These are phyloP conservation scores for Maylandia zebra DNA, from an alignment of 2,113 vertebrate species.

Conservation along the genomic window DNA sequence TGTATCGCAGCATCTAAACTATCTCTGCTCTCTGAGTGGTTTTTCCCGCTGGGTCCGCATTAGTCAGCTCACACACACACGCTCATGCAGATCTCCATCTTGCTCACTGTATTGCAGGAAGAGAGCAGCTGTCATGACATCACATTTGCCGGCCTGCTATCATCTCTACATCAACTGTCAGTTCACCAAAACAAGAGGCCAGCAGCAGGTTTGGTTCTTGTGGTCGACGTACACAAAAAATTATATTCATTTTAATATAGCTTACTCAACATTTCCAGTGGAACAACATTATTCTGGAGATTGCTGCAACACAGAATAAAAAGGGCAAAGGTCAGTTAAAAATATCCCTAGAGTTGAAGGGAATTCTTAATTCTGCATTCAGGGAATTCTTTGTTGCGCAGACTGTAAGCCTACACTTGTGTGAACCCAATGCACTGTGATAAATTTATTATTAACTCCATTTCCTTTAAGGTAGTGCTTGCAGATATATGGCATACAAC, in stretches of 20 bases:
- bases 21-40: neutral
- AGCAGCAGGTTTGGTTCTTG: neutral
- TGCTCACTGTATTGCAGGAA: neutral
- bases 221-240: neutral
- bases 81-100: neutral
- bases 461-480: neutral
- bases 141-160: slow-evolving; percentile 13
- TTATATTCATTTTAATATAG: neutral
- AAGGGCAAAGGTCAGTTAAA: neutral
- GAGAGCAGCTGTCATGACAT: slow-evolving; percentile 27
- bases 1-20: neutral
- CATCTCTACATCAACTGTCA: neutral
- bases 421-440: neutral
- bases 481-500: neutral
- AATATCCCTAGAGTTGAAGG: neutral
- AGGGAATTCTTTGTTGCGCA: neutral
- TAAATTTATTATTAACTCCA: neutral
- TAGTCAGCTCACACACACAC: neutral
- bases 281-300: neutral
- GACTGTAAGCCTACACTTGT: neutral
- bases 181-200: slow-evolving; percentile 1
- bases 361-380: neutral
- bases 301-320: neutral
- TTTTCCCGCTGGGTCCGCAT: neutral
- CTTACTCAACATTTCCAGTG: neutral